phyloP scores from a whole-genome alignment of 1,140 invertebrate species.

The Aphidius gifuensis region DNA sequence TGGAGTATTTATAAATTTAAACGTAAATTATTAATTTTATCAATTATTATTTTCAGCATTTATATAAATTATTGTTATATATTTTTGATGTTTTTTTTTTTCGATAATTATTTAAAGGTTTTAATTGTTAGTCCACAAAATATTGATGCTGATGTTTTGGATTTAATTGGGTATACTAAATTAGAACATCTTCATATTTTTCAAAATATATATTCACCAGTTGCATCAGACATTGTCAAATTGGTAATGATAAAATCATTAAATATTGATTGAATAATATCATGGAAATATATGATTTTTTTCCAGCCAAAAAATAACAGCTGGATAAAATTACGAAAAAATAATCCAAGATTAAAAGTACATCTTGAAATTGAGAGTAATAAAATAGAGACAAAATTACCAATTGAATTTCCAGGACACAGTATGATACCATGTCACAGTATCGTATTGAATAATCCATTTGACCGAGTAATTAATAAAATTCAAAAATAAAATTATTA shows the following conservation, averaged over 20 bases:
- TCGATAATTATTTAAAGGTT: conserved; percentile 53
- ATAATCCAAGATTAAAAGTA: conserved; percentile 59
- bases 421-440: conserved; percentile 65
- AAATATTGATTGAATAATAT: conserved; percentile 3
- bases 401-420: conserved; percentile 53
- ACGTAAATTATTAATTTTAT: conserved; percentile 50
- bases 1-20: conserved; percentile 73
- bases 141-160: conserved; percentile 72
- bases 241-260: conserved; percentile 41
- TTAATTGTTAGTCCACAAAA: conserved; percentile 79
- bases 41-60: neutral
- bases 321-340: conserved; percentile 57
- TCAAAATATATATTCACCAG: conserved; percentile 71
- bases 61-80: neutral
- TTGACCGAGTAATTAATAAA: conserved; percentile 55
- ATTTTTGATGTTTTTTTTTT: conserved; percentile 10
- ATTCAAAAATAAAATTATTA: conserved; percentile 8
- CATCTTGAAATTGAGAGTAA: conserved; percentile 60
- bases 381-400: conserved; percentile 52
- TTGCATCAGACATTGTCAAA: conserved; percentile 46
- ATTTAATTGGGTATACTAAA: conserved; percentile 65
- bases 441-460: conserved; percentile 65
- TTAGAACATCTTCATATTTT: conserved; percentile 73
- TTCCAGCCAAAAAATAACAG: conserved; percentile 46
- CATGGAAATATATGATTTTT: conserved; percentile 9